Percentiles rank a stretch among this genome's conserved stretches.
Conservation (phyloP, 92 coral and sea anemone genomes). For the Zoanthus sansibaricus region DNA sequence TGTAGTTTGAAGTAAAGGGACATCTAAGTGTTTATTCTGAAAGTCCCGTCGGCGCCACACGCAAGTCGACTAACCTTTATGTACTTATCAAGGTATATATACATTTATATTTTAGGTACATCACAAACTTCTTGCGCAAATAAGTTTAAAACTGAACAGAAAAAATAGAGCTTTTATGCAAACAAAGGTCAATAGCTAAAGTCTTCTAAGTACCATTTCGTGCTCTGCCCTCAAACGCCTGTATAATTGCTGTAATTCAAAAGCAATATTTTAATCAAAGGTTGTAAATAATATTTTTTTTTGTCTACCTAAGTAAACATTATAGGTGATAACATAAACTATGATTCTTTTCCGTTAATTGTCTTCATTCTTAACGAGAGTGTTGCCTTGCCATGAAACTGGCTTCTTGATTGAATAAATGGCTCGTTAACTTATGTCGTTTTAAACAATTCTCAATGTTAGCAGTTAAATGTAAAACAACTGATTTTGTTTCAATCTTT, state of each 20-base stretch:
- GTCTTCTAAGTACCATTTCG: constrained; percentile 1
- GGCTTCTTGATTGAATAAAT: constrained; percentile 17
- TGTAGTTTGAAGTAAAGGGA: background rate
- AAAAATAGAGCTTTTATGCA: background rate
- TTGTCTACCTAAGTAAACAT: constrained; percentile 22
- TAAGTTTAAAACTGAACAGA: background rate
- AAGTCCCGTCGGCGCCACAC: constrained; percentile 30
- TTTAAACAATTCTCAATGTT: constrained; percentile 7
- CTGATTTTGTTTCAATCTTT: background rate
- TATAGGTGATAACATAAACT: constrained; percentile 14
- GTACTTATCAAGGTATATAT: background rate
- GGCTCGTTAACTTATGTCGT: background rate
- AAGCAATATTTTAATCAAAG: constrained; percentile 39
- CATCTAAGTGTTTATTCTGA: constrained; percentile 12
- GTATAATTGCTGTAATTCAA: constrained; percentile 11
- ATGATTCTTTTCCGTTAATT: background rate
- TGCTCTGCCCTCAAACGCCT: constrained; percentile 4
- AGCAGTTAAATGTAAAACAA: background rate
- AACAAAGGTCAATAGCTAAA: background rate
- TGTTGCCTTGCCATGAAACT: constrained; percentile 39
- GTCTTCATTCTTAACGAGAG: constrained; percentile 29
- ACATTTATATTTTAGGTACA: background rate
- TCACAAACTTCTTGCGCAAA: background rate
- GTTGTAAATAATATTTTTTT: constrained; percentile 28
- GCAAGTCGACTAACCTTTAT: background rate